Evolutionary conservation across 2,888 invertebrate species (phyloP), one percentile per base, ranked within the genome.

Genomic region (Danaus chrysippus): DNA sequence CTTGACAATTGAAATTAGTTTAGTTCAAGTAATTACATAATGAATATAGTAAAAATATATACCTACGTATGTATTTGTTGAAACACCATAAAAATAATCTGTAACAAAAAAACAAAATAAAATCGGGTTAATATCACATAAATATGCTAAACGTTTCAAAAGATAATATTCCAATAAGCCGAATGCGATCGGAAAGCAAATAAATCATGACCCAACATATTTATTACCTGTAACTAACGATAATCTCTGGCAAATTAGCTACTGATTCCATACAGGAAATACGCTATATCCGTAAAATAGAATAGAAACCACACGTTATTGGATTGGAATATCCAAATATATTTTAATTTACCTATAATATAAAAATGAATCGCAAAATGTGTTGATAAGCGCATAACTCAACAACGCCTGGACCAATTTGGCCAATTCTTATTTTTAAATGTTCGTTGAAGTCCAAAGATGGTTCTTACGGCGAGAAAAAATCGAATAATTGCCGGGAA

Each of bases 191-290:
- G 66, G 63, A 69, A 68, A 68, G 67, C 68, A 63, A 62, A 73
- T 73, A 73, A 73, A 73, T 73, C 73, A 71, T 66, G 60, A 43
- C 60, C 12, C 52, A 65, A 61, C 59, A 62, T 70, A 71, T 70
- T 73, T 70, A 72, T 72, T 72, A 71, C 71, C 69, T 66, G 62
- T 56, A 67, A 70, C 69, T 72, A 67, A 64, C 65, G 73, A 71
- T 76, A 76, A 76, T 74, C 73, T 72, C 66, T 71, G 70, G 72
- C 70, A 73, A 75, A 76, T 76, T 74, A 76, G 71, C 66, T 66
- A 60, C 71, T 65, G 62, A 64, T 65, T 65, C 67, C 66, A 68
- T 66, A 66, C 59, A 46, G 68, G 65, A 67, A 69, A 71, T 70
- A 56, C 65, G 61, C 66, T 54, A 58, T 63, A 69, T 64, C 69